Evolutionary conservation across 2,888 invertebrate species (phyloP).

Genomic region (Steinernema hermaphroditum): DNA sequence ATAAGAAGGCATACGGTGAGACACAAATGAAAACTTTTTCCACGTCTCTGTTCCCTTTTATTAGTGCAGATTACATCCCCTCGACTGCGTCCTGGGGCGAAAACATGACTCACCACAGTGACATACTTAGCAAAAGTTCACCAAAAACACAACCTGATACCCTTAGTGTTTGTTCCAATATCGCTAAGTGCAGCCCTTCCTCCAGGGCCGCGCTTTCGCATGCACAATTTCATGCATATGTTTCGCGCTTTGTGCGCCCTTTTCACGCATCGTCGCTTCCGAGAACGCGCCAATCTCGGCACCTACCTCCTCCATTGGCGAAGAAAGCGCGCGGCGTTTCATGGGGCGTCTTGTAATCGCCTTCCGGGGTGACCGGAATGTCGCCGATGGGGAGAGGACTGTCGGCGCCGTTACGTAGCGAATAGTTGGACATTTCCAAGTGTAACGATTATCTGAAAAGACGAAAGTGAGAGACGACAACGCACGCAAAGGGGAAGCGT

Average conservation of each 20-base stretch:
- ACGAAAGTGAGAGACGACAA: too few species aligned
- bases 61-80: too few species aligned
- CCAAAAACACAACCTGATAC: too few species aligned
- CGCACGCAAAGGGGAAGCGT: too few species aligned
- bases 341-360: neutral
- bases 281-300: neutral
- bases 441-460: neutral
- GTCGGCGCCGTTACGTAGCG: neutral
- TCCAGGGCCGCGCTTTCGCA: neutral
- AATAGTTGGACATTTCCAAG: neutral
- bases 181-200: neutral
- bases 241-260: neutral
- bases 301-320: conserved; percentile 6
- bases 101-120: too few species aligned
- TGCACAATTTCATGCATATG: conserved; percentile 12
- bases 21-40: too few species aligned
- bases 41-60: too few species aligned
- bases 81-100: too few species aligned
- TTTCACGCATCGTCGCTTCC: neutral
- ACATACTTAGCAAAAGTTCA: too few species aligned
- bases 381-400: conserved; percentile 14
- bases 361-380: neutral
- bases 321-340: neutral
- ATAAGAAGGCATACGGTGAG: too few species aligned
- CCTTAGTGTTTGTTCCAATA: too few species aligned